Base-by-base conservation (phyloP, 2,797 vertebrate species). In the Crax fasciolata region DNA sequence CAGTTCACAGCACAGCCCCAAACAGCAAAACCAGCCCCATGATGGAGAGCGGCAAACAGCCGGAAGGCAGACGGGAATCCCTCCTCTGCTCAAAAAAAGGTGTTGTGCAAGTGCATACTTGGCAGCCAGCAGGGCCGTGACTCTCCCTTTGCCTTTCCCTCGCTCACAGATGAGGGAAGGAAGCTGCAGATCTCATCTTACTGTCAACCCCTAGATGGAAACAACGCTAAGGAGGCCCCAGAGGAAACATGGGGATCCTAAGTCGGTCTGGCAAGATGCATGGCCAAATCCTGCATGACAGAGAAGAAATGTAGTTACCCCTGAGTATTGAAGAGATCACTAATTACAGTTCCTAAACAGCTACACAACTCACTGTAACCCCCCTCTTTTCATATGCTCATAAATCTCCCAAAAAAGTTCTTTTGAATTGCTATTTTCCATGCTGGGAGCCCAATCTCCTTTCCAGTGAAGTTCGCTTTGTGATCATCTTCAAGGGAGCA, bases 371-470 rank as follows among this genome's bases (percentile, higher is more conserved):
- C 85, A 35, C n/a, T 87, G 63, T 82, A 90, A 94, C 80, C 87
- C 71, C 71, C 41, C n/a, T 91, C 85, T 87, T 95, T 92, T 95
- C 80, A 89, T 74, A 89, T 0, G 16, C 83, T 89, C 93, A 89
- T 89, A 96, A 90, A 94, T 93, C 83, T 93, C 71, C 74, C 49
- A 54, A 6, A 44, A 94, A 84, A 88, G 49, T 68, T 91, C 93
- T 90, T 97, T 87, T 91, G 93, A 95, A 87, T 93, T 0, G 24
- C 80, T 82, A 2, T 95, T 96, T 94, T 95, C 96, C 95, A 93
- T 1, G 52, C 87, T 93, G 84, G 85, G 72, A 89, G 94, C 87
- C 71, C 93, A 93, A 4, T 88, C 61, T 74, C 39, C 18, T 79
- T 91, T 79, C 71, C 89, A 96, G 57, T 58, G 80, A 97, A 96